Evolutionary conservation across 2,888 invertebrate genomes (phyloP).

Genomic region (Ennomos quercinarius): DNA sequence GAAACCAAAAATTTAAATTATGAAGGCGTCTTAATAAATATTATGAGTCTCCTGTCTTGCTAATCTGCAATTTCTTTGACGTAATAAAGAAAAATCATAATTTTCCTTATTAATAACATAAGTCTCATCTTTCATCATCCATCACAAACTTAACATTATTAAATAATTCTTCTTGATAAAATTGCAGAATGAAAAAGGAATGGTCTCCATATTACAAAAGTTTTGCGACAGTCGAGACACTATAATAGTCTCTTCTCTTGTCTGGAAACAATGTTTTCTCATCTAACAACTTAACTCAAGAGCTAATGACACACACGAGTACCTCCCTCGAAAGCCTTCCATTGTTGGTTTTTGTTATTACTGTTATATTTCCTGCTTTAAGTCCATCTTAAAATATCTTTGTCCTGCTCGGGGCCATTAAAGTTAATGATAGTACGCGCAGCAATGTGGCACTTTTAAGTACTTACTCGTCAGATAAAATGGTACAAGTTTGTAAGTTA

Average conservation of each 20-base stretch:
- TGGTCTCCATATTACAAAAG: constrained; percentile 22
- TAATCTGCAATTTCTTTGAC: no score
- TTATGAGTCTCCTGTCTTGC: no score
- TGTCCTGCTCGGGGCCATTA: constrained; percentile 40
- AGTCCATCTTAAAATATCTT: constrained; percentile 28
- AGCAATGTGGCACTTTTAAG: constrained; percentile 38
- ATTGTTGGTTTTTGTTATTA: constrained; percentile 33
- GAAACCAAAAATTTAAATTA: no score
- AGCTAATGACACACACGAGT: constrained; percentile 36
- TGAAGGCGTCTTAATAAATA: no score
- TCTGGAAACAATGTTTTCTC: constrained; percentile 59
- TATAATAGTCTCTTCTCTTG: constrained; percentile 46
- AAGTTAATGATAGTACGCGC: constrained; percentile 50
- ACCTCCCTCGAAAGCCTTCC: constrained; percentile 17
- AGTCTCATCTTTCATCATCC: neutral
- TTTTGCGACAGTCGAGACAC: constrained; percentile 16
- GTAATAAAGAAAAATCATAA: no score
- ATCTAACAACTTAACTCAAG: constrained; percentile 55
- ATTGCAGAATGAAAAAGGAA: constrained; percentile 7
- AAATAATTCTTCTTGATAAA: constrained; percentile 12
- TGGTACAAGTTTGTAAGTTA: constrained; percentile 43
- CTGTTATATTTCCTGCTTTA: constrained; percentile 23
- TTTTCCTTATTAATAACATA: no score
- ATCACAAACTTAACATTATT: constrained; percentile 5
- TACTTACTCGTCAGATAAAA: constrained; percentile 49